These are phyloP conservation scores for Syrista parreyssii DNA, from an alignment of 2,888 invertebrate species.

Conservation along the genomic window DNA sequence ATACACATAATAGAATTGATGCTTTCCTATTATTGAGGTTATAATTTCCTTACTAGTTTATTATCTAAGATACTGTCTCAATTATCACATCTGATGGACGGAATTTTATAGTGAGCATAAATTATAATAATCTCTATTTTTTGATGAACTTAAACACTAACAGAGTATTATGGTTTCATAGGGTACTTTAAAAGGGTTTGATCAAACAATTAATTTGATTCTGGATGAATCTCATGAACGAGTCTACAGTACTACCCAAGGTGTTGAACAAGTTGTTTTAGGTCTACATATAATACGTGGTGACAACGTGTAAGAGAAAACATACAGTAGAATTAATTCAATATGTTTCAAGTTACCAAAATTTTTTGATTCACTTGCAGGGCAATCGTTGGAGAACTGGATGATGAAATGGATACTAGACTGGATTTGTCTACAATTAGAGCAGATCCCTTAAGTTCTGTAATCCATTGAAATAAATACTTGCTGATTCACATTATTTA, in stretches of 20 bases:
- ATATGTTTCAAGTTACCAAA: neutral
- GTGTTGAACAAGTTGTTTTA: conserved; percentile 94
- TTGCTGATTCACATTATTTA: conserved; percentile 11
- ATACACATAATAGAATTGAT: conserved; percentile 10
- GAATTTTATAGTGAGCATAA: conserved; percentile 85
- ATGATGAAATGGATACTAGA: conserved; percentile 85
- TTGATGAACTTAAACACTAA: neutral
- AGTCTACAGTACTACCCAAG: conserved; percentile 93
- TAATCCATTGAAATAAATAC: conserved; percentile 73
- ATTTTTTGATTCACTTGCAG: conserved; percentile 60
- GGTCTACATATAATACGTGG: conserved; percentile 98
- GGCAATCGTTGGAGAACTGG: conserved; percentile 86
- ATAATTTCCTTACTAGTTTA: conserved; percentile 30
- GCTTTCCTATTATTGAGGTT: conserved; percentile 20
- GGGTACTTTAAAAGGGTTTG: conserved; percentile 98
- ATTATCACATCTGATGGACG: conserved; percentile 97
- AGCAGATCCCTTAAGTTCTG: conserved; percentile 86
- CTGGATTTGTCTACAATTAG: conserved; percentile 83
- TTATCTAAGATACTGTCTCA: conserved; percentile 80
- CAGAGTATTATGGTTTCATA: conserved; percentile 56
- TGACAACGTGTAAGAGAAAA: conserved; percentile 87
- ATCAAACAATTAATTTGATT: conserved; percentile 99
- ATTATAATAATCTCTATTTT: neutral
- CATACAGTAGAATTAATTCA: neutral
- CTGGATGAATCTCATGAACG: conserved; percentile 98